Conservation (phyloP, 2,888 invertebrate species). For the Hyalella azteca region DNA sequence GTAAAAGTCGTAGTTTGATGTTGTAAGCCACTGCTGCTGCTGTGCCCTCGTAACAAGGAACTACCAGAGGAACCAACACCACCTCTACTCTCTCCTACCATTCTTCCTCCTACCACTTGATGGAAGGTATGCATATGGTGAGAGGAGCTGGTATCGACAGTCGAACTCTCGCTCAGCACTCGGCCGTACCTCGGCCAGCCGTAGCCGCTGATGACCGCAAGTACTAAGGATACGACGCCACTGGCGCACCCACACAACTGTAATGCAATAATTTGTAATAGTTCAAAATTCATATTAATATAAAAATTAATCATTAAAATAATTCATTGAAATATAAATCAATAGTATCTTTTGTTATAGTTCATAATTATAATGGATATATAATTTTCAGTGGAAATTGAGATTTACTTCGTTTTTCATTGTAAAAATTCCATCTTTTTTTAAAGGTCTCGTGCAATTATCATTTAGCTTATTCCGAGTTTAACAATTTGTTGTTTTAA, state of each 20-base stretch:
- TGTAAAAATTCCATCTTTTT: too few relatives aligned
- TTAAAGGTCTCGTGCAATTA: too few relatives aligned
- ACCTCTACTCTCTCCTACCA: slow-evolving; percentile 25
- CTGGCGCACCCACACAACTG: slow-evolving; percentile 58
- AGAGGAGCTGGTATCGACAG: slow-evolving; percentile 56
- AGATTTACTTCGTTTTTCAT: too few relatives aligned
- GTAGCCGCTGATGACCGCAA: slow-evolving; percentile 57
- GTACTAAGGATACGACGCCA: slow-evolving; percentile 58
- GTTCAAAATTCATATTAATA: too few relatives aligned
- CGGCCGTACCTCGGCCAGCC: slow-evolving; percentile 58
- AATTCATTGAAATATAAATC: too few relatives aligned
- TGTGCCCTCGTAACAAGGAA: slow-evolving; percentile 39
- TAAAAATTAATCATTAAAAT: too few relatives aligned
- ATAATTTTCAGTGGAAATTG: too few relatives aligned
- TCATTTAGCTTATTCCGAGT: too few relatives aligned
- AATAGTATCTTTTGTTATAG: too few relatives aligned
- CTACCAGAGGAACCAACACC: slow-evolving; percentile 46
- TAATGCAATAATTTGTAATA: slow-evolving; percentile 37
- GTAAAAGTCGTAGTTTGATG: slow-evolving; percentile 56
- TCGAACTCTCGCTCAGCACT: slow-evolving; percentile 57
- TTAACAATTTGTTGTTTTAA: too few relatives aligned
- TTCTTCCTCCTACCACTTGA: slow-evolving; percentile 47
- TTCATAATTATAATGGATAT: too few relatives aligned
- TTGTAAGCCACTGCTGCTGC: slow-evolving; percentile 42
- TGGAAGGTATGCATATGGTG: slow-evolving; percentile 58